Evolutionary conservation across 2,888 invertebrate species (phyloP), one percentile per base, ranked within the genome.

Genomic region (Eilema griseolum): DNA sequence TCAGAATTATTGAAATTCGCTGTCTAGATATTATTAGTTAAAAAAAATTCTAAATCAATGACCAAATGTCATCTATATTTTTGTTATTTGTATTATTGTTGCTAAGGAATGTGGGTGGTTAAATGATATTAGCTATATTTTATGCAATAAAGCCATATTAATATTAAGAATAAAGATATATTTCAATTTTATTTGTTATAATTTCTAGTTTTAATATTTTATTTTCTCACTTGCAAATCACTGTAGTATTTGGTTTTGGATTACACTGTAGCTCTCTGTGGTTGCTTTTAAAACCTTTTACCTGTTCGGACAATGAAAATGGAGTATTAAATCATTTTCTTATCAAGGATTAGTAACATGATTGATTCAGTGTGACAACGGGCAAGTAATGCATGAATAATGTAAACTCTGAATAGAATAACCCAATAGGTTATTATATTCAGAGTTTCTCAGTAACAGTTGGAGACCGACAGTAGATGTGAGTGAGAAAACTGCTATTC

Each of bases 141-240:
- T 83, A 81, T 78, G 65, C 66, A 74, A 78, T 75, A 74, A 75
- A 78, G 88, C 82, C 86, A 87, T 86, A 87, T 87, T 85, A 79
- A 70, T 79, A 70, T 78, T 73, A 79, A 70, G 64, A 66, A 57
- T 66, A 66, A 66, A 66, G 16, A 66, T 66, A 57, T 66, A 66
- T 57, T 66, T 33, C 66, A 10, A 24, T 66, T 57, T 57, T 72
- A 75, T 77, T 81, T 79, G 75, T 81, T 72, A 74, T 76, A 65
- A 67, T 73, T 76, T 67, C 37, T 68, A 66, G 65, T 66, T 75
- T 72, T 73, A n/a, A 66, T 56, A n/a, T 75, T 69, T 70, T 74
- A 61, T 73, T 71, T 67, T 75, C 71, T 70, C 70, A 26, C 24
- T 60, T 69, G 41, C 72, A 76, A 56, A 69, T 65, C 24, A 66